These are phyloP conservation scores for Hypomecis punctinalis DNA, from an alignment of 2,888 invertebrate genomes.

Conservation along the genomic window DNA sequence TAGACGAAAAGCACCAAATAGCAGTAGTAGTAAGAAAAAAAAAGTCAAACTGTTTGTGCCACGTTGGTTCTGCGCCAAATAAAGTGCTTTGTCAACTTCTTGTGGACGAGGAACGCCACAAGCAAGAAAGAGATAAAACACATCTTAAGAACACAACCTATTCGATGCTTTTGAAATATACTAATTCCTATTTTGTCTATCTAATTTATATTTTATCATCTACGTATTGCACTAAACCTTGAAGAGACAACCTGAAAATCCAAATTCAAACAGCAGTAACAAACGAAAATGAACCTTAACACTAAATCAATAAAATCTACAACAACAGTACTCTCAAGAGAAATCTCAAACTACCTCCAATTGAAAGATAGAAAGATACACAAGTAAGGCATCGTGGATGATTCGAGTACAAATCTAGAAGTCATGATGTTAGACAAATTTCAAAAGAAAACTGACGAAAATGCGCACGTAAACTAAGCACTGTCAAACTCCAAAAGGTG, in stretches of 20 bases:
- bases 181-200: background rate
- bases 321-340: constrained; percentile 71
- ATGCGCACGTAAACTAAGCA: background rate
- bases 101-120: background rate
- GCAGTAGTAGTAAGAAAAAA: too few species aligned
- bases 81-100: background rate
- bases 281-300: constrained; percentile 61
- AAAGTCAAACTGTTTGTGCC: too few species aligned
- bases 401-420: constrained; percentile 72
- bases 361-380: constrained; percentile 81
- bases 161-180: background rate
- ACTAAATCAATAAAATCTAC: constrained; percentile 69
- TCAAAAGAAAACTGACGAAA: constrained; percentile 9
- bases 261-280: constrained; percentile 53
- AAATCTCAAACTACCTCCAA: constrained; percentile 73
- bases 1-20: too few species aligned
- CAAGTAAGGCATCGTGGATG: constrained; percentile 83
- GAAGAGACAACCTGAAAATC: constrained; percentile 49
- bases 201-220: background rate
- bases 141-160: background rate
- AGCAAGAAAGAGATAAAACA: background rate
- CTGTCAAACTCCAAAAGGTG: background rate
- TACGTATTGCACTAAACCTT: constrained; percentile 34
- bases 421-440: constrained; percentile 44
- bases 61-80: background rate